A percentile compares a stretch with the other conserved stretches of the same genome.
These are phyloP conservation scores for Sinodicranocentrus sp. DNA, from an alignment of 2,888 invertebrate genomes.

Conservation along the genomic window DNA sequence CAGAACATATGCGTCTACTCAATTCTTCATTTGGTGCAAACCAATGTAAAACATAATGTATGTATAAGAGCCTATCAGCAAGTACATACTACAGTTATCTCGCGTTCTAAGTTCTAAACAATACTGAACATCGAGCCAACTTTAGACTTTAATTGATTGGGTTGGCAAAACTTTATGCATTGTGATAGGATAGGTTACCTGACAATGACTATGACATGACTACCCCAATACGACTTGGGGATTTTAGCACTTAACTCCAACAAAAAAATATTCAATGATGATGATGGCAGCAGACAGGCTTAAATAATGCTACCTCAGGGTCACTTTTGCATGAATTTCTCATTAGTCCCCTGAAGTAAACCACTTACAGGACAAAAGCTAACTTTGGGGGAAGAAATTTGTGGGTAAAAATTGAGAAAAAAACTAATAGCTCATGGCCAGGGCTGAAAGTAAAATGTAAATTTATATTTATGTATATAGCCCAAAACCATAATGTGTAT, in stretches of 20 bases:
- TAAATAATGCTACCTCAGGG: conserved; percentile 8
- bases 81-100: not conserved
- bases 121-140: conserved; percentile 7
- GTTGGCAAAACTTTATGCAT: conserved; percentile 4
- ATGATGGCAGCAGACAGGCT: not conserved
- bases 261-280: no score
- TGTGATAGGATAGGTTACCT: not conserved
- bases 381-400: no score
- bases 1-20: conserved; percentile 16
- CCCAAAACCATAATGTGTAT: no score
- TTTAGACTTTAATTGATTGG: conserved; percentile 44
- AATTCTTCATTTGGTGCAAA: conserved; percentile 17
- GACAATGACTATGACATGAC: not conserved
- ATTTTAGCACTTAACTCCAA: no score
- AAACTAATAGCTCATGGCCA: no score
- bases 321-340: conserved; percentile 10
- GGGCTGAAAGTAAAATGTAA: no score
- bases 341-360: not conserved
- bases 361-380: no score
- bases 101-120: not conserved
- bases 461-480: no score
- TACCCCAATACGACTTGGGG: not conserved
- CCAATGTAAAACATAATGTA: not conserved
- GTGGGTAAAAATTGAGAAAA: no score
- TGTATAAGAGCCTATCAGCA: not conserved